Evolutionary conservation across 64 coral and sea anemone species (phyloP), one percentile per base, ranked within the genome.

Genomic region (Hydrozoanthus tunicans): DNA sequence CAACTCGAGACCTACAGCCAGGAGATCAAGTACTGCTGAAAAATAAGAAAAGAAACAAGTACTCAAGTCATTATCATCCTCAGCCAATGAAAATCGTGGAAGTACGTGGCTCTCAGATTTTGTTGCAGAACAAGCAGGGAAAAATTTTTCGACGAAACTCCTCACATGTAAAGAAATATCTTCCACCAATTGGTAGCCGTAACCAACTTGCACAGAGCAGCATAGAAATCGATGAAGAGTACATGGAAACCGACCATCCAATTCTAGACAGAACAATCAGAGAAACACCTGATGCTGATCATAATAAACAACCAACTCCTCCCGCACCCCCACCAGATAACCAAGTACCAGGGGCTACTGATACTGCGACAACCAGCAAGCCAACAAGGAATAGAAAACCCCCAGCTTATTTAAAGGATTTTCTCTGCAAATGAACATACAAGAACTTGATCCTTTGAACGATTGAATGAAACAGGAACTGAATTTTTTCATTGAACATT

Each of bases 21-120:
- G 91, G 91, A 66, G 81, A 92, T 86, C 6, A 20, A 26, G 91
- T 92, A 61, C 58, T 85, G 12, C 66, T 92, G 25, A 53, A 51
- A 15, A 82, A 93, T 17, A 90, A 79, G 15, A 53, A 86, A 7
- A 86, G 53, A 25, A 17, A 70, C 63, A 86, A 86, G 53, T 86
- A 86, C 52, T 64, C 62, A 61, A 70, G 23, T 15, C 24, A n/a
- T 15, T 86, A 68, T 43, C 12, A 70, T 5, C 60, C 15, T 14
- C 58, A 86, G 60, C 62, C 82, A 9, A 51, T 86, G n/a, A 86
- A 56, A 86, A 43, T 11, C 20, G 32, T 70, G 4, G 43, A 86
- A 70, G 65, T 86, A 5, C 67, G 53, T 86, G 3, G 63, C 27
- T 64, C 82, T 59, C 82, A 86, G 70, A 86, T 86, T 17, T 9